These are phyloP conservation scores for Aleiodes sp. DNA, from an alignment of 1,140 invertebrate species.

Conservation along the genomic window DNA sequence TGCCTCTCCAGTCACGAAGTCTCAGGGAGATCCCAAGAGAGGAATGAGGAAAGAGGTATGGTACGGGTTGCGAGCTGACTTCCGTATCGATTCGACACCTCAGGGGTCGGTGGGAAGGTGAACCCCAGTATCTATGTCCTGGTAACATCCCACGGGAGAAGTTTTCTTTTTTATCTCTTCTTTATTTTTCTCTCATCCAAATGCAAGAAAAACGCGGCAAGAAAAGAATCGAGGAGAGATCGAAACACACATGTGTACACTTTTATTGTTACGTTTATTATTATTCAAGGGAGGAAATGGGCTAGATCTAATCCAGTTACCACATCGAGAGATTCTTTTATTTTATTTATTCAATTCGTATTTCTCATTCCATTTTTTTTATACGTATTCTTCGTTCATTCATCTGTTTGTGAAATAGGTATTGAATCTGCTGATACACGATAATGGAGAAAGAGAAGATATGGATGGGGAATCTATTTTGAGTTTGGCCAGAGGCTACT, in stretches of 20 bases:
- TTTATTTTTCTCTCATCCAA: neutral
- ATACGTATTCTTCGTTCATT: too few relatives aligned
- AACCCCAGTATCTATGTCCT: conserved; percentile 2
- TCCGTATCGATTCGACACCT: conserved; percentile 15
- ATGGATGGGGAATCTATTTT: conserved; percentile 7
- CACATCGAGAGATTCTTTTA: neutral
- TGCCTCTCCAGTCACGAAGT: neutral
- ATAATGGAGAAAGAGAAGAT: neutral
- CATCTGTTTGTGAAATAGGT: neutral
- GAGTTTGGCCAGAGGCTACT: conserved; percentile 9
- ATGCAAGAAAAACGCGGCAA: neutral
- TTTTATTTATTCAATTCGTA: neutral
- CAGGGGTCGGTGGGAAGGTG: neutral
- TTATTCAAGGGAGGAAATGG: neutral
- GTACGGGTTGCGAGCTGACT: neutral
- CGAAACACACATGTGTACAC: conserved; percentile 3
- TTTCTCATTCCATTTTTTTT: too few relatives aligned
- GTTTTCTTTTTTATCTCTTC: neutral
- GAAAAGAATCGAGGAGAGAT: neutral
- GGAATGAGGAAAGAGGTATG: neutral
- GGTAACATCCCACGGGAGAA: neutral
- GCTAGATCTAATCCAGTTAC: neutral
- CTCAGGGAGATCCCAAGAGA: neutral
- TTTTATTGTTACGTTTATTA: conserved; percentile 15
- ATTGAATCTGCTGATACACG: neutral